phyloP scores from a whole-genome alignment of 2,888 invertebrate genomes.

The Myathropa florea region DNA sequence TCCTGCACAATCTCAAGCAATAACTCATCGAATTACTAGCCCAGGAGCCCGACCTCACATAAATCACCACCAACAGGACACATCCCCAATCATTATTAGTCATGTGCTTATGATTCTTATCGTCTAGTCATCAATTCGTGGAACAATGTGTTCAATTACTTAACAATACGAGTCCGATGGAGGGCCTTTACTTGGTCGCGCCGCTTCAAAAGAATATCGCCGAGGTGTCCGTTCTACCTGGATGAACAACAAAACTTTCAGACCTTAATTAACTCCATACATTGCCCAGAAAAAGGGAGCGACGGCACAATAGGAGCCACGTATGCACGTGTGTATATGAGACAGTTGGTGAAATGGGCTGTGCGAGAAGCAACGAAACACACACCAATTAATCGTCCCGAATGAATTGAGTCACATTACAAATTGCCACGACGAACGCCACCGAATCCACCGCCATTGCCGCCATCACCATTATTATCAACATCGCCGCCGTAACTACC shows the following conservation, averaged over 20 bases:
- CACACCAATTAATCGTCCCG: slow-evolving; percentile 44
- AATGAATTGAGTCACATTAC: slow-evolving; percentile 64
- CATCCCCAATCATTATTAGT: slow-evolving; percentile 41
- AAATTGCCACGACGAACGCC: slow-evolving; percentile 41
- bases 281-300: not conserved
- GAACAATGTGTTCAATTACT: slow-evolving; percentile 45
- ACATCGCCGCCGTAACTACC: slow-evolving; percentile 52
- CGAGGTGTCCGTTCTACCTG: not conserved
- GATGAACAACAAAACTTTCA: slow-evolving; percentile 8
- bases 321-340: not conserved
- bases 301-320: not conserved
- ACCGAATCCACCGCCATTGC: slow-evolving; percentile 4
- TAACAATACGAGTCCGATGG: slow-evolving; percentile 1
- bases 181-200: not conserved
- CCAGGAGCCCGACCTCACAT: not conserved
- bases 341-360: not conserved
- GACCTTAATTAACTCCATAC: slow-evolving; percentile 33
- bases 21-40: slow-evolving; percentile 34
- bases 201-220: not conserved
- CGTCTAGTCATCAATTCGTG: slow-evolving; percentile 23
- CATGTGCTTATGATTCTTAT: slow-evolving; percentile 24
- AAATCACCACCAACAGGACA: slow-evolving; percentile 18
- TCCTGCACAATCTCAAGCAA: not conserved
- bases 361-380: not conserved
- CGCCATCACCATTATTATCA: slow-evolving; percentile 48